Base-by-base conservation (phyloP, 2,797 vertebrate genomes). In the Helostoma temminkii region DNA sequence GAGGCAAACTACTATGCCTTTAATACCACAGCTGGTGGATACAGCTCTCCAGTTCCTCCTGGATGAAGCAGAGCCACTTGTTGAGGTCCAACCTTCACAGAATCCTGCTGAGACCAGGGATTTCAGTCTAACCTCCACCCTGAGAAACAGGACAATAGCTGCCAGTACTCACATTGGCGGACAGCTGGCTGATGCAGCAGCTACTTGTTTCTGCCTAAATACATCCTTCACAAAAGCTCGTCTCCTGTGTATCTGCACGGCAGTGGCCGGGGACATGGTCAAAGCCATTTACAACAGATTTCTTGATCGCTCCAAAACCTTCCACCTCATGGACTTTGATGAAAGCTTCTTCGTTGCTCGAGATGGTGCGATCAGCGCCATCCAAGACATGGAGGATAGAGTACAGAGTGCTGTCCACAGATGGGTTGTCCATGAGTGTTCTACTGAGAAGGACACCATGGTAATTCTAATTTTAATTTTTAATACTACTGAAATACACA, bases 251-350 rank as follows among this genome's bases (percentile, higher is more conserved):
- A 5, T 43, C 39, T 71, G 43, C 50, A 52, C 25, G 0, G n/a
- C 37, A 21, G 49, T 12, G 45, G 41, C 25, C 46, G 0, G 0
- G 12, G 21, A 41, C 42, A 49, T 30, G 41, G 60, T 65, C 41
- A 19, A 10, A 54, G 60, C 26, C 10, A 22, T 69, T n/a, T 54
- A 42, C 41, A 53, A n/a, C 32, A 56, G n/a, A 14, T 57, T 56
- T 14, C 2, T 9, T 3, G 10, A 24, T 7, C 15, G n/a, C 45
- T 63, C 19, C n/a, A 26, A 30, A 39, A 37, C 24, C 50, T 71
- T 77, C 37, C 45, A 52, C 19, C 56, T 77, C 7, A 18, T 60
- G 34, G 43, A 60, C 55, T 68, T 62, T 39, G 52, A 74, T 36
- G 42, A 66, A 30, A 54, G 74, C 22, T 28, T 18, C 3, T 0